phyloP scores from a whole-genome alignment of 2,888 invertebrate genomes.

The Ophion ellenae region DNA sequence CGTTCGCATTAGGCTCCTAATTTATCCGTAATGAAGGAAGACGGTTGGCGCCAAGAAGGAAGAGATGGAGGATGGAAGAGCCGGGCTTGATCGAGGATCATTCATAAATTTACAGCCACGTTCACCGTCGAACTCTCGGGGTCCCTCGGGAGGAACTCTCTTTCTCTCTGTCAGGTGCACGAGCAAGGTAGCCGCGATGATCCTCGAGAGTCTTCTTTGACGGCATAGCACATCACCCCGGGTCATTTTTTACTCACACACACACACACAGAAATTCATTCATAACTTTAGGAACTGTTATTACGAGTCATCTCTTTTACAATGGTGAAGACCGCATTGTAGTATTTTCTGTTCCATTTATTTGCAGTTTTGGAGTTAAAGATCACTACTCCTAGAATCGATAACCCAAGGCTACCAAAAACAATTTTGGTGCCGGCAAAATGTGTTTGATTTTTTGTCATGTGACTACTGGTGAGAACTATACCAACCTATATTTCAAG shows the following conservation, averaged over 20 bases:
- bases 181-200: conserved; percentile 28
- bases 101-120: conserved; percentile 72
- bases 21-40: conserved; percentile 78
- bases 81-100: conserved; percentile 75
- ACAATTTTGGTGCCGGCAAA: too few species aligned
- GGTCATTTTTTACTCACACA: conserved; percentile 12
- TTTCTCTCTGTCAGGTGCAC: neutral
- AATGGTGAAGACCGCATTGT: neutral
- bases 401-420: too few species aligned
- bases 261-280: conserved; percentile 38
- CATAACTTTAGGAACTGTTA: conserved; percentile 39
- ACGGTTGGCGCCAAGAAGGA: conserved; percentile 75
- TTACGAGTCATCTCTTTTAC: neutral
- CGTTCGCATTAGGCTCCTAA: conserved; percentile 74
- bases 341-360: neutral
- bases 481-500: too few species aligned
- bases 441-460: too few species aligned
- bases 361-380: neutral
- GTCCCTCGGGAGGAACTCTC: conserved; percentile 8
- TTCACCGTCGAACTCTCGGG: neutral
- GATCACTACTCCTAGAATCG: too few species aligned
- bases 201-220: conserved; percentile 31
- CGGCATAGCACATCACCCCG: conserved; percentile 37
- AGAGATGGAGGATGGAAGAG: conserved; percentile 46
- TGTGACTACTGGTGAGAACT: too few species aligned